phyloP scores from a whole-genome alignment of 2,113 vertebrate genomes.

The Garra rufa region DNA sequence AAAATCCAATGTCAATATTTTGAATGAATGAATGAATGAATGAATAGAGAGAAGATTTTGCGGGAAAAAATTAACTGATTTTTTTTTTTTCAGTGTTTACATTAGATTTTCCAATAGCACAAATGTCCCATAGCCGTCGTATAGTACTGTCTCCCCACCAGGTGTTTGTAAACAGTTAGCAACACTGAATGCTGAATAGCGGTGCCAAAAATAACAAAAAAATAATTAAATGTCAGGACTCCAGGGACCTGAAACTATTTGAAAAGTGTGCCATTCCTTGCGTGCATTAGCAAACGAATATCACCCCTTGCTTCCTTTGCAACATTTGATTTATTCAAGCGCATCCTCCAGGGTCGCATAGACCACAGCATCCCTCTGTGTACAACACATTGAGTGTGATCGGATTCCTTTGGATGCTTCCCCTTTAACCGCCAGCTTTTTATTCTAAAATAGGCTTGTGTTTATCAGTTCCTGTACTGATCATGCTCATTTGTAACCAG shows the following conservation, averaged over 20 bases:
- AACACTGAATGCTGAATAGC: constrained; percentile 37
- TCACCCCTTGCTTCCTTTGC: constrained; percentile 38
- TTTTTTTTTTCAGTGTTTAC: too few species aligned
- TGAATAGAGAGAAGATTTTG: too few species aligned
- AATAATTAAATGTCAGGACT: constrained; percentile 38
- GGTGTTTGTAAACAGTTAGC: constrained; percentile 53
- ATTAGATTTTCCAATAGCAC: background rate
- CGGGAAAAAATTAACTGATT: too few species aligned
- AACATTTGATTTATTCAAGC: constrained; percentile 49
- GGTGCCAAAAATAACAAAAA: constrained; percentile 49
- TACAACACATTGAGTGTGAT: background rate
- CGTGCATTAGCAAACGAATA: background rate
- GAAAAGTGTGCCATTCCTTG: constrained; percentile 48
- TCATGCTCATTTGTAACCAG: constrained; percentile 1
- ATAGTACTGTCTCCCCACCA: constrained; percentile 20
- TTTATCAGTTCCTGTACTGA: constrained; percentile 15
- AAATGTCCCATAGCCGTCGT: background rate
- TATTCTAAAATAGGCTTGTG: constrained; percentile 14
- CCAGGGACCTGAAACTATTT: constrained; percentile 31
- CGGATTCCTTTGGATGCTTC: background rate
- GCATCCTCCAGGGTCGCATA: constrained; percentile 20
- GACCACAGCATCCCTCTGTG: constrained; percentile 21
- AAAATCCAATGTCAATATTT: too few species aligned
- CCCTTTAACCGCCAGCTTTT: background rate
- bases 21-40: too few species aligned